A percentile compares a stretch with the other conserved stretches of the same genome.
Conservation (phyloP, 2,888 invertebrate genomes). For the Macrostomum cliftonense region DNA sequence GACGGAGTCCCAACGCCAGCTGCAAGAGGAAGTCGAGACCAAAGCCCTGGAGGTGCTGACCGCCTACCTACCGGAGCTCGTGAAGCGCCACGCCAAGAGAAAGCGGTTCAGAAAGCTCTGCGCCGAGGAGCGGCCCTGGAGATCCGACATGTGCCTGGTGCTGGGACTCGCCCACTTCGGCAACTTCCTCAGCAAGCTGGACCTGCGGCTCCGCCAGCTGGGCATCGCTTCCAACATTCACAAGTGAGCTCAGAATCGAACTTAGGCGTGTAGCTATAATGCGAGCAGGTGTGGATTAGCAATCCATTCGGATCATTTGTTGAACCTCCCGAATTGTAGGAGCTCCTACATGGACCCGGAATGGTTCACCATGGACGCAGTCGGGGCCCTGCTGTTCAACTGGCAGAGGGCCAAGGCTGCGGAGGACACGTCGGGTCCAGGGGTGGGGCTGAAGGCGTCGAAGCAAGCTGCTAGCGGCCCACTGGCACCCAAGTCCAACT, state of each 20-base stretch:
- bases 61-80: conserved; percentile 24
- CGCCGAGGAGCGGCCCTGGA: conserved; percentile 29
- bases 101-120: conserved; percentile 22
- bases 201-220: conserved; percentile 23
- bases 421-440: conserved; percentile 11
- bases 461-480: conserved; percentile 25
- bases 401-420: conserved; percentile 24
- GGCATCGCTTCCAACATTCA: conserved; percentile 19
- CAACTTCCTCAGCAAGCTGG: conserved; percentile 26
- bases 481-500: neutral
- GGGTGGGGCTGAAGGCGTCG: conserved; percentile 29
- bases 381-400: conserved; percentile 28
- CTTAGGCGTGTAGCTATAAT: neutral
- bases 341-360: conserved; percentile 31
- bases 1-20: conserved; percentile 22
- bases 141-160: conserved; percentile 22
- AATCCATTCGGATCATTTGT: neutral
- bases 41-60: conserved; percentile 25
- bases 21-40: conserved; percentile 25
- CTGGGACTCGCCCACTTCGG: conserved; percentile 29
- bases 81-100: conserved; percentile 16
- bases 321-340: conserved; percentile 14
- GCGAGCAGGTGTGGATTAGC: neutral
- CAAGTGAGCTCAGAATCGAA: conserved; percentile 15
- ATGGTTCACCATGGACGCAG: conserved; percentile 33